Evolutionary conservation across 2,888 invertebrate species (phyloP), one percentile per base, ranked within the genome.

Genomic region (Seira musarum): DNA sequence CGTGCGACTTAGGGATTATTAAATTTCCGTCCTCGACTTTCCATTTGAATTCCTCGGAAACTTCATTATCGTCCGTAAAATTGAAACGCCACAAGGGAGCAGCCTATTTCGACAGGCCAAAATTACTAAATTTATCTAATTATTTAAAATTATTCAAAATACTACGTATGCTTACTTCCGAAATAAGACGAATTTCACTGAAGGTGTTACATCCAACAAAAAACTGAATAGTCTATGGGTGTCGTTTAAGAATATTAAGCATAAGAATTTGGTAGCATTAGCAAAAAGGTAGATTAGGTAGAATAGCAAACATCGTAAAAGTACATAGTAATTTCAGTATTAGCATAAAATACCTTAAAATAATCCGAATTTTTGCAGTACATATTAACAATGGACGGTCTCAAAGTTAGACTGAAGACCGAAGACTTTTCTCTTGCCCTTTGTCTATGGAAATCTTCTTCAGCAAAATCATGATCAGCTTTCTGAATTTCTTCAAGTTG

Each of bases 311-410:
- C n/a, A n/a, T n/a, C n/a, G n/a, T n/a, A n/a, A n/a, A n/a, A n/a
- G n/a, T n/a, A n/a, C n/a, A n/a, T n/a, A n/a, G n/a, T n/a, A n/a
- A n/a, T n/a, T n/a, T n/a, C n/a, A n/a, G n/a, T n/a, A n/a, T n/a
- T n/a, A n/a, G n/a, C 25, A 30, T 24, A 24, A 46, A 19, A 10
- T 67, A 83, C 83, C 68, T 81, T 82, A 49, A 85, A 85, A 49
- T 80, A 80, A 1, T 83, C 82, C 15, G 73, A 22, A n/a, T 70
- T 83, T 10, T 65, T 78, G 25, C 86, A 86, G 19, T 71, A 68
- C 8, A 81, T 21, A 69, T 86, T 86, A 13, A 85, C 68, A 30
- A 86, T 81, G 57, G 77, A 82, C 15, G 86, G 86, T 10, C 85
- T 73, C 10, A 86, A 49, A 0, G 86, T 86, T 1, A 86, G 53